These are phyloP conservation scores for Cheilosia grossa DNA, from an alignment of 2,888 invertebrate species.

Conservation along the genomic window DNA sequence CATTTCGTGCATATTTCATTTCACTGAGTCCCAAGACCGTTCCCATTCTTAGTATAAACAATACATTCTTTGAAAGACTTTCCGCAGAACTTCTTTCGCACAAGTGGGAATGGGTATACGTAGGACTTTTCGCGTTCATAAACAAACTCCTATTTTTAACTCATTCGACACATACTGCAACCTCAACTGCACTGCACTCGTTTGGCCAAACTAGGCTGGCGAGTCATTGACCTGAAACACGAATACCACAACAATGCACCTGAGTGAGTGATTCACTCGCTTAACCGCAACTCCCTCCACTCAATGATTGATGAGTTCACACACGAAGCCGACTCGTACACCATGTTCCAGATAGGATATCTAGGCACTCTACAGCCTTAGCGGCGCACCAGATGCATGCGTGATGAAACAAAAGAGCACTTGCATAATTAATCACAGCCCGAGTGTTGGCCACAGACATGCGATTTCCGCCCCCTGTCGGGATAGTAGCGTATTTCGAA, in stretches of 20 bases:
- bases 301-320: slow-evolving; percentile 56
- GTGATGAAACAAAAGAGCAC: slow-evolving; percentile 43
- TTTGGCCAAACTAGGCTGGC: slow-evolving; percentile 64
- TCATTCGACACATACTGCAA: slow-evolving; percentile 42
- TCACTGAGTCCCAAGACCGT: background rate
- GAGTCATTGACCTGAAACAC: slow-evolving; percentile 73
- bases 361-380: slow-evolving; percentile 1
- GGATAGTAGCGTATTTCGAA: slow-evolving; percentile 13
- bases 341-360: slow-evolving; percentile 40
- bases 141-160: slow-evolving; percentile 54
- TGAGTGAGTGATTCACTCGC: slow-evolving; percentile 40
- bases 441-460: slow-evolving; percentile 21
- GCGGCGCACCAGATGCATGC: slow-evolving; percentile 50
- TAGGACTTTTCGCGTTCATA: slow-evolving; percentile 35
- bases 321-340: slow-evolving; percentile 18
- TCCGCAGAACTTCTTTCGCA: background rate
- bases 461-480: background rate
- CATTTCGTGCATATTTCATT: slow-evolving; percentile 10
- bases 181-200: slow-evolving; percentile 42
- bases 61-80: background rate
- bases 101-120: slow-evolving; percentile 7
- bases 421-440: slow-evolving; percentile 54
- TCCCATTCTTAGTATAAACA: slow-evolving; percentile 27
- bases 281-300: background rate
- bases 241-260: slow-evolving; percentile 36